Conservation (phyloP, 2,888 invertebrate genomes). For the Flexamia atlantica region DNA sequence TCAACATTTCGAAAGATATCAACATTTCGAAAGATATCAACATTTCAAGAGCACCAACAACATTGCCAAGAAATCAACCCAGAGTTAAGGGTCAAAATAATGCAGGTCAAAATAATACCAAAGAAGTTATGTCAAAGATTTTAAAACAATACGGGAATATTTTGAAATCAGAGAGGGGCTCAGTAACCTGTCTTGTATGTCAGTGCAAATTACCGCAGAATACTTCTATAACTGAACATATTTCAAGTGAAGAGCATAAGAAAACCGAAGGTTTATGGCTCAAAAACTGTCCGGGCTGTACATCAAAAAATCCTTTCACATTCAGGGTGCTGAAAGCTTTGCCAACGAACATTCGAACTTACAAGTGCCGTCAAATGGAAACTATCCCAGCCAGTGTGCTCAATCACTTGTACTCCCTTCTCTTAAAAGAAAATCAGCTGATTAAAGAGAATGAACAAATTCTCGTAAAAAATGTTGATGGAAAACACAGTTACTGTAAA, state of each 20-base stretch:
- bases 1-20: background rate
- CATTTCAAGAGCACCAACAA: no score
- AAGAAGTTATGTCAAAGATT: no score
- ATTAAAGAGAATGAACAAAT: background rate
- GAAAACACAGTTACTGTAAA: slow-evolving; percentile 21
- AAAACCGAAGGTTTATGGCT: background rate
- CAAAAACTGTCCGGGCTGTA: slow-evolving; percentile 39
- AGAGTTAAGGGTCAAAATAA: no score
- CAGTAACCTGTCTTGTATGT: background rate
- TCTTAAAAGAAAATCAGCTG: slow-evolving; percentile 13
- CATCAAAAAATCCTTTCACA: slow-evolving; percentile 38
- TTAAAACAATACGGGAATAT: background rate
- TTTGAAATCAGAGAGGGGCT: background rate
- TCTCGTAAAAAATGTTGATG: slow-evolving; percentile 21
- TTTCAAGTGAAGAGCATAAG: slow-evolving; percentile 9
- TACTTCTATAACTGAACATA: background rate
- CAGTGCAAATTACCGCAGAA: background rate
- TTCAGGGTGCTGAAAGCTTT: background rate
- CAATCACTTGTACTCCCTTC: background rate
- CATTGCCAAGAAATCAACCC: no score
- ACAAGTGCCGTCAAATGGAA: slow-evolving; percentile 15
- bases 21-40: background rate
- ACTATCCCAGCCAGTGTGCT: slow-evolving; percentile 14
- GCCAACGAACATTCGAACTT: slow-evolving; percentile 5
- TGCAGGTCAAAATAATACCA: no score